Conservation (phyloP, 2,113 vertebrate species). For the Mus musculus region DNA sequence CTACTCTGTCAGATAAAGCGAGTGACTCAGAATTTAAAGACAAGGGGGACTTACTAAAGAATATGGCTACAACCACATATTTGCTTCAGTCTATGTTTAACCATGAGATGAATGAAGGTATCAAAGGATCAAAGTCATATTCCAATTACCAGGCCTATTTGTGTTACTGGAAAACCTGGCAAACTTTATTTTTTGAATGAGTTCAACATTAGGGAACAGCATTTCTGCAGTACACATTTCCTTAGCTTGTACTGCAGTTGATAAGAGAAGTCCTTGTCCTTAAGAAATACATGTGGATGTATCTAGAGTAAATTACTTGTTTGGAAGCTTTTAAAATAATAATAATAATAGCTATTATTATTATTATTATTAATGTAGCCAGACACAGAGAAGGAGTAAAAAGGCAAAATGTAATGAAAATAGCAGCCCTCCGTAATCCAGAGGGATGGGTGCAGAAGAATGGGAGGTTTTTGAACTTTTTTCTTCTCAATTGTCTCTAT, state of each 20-base stretch:
- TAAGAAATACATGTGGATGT: background rate
- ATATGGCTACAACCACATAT: constrained; percentile 27
- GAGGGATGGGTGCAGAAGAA: background rate
- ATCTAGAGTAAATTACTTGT: constrained; percentile 26
- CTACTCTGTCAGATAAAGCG: background rate
- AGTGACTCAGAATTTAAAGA: constrained; percentile 28
- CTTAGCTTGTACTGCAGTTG: background rate
- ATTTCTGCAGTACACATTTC: constrained; percentile 36
- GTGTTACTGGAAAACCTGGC: background rate
- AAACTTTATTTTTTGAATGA: background rate
- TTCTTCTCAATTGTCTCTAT: background rate
- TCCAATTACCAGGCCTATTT: background rate
- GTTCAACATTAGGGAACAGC: background rate
- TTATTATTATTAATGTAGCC: background rate
- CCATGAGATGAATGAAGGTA: constrained; percentile 28
- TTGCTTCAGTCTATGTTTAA: constrained; percentile 28
- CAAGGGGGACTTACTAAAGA: background rate
- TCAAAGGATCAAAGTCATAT: background rate
- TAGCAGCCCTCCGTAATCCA: background rate
- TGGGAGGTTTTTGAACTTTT: background rate
- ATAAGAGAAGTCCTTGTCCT: background rate
- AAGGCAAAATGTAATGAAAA: constrained; percentile 40
- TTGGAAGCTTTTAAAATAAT: background rate
- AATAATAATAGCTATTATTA: background rate
- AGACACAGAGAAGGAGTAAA: background rate